Evolutionary conservation across 30 jellyfish, hydroid and myxozoan genomes (phyloP).

Genomic region (Cassiopea xamachana): DNA sequence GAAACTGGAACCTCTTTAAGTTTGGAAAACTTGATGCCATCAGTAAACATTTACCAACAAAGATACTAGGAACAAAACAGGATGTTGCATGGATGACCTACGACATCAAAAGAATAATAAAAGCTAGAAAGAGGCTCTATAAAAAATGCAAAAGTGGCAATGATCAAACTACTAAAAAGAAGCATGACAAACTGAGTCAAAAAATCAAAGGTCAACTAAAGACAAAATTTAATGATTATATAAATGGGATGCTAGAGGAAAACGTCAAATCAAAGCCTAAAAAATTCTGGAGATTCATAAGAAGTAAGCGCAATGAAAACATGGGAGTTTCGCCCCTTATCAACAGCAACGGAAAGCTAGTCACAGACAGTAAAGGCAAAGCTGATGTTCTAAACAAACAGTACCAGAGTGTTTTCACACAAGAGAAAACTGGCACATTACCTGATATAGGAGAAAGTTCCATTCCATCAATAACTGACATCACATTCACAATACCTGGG

Average conservation of each 20-base stretch:
- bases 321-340: constrained; percentile 31
- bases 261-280: background rate
- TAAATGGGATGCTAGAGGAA: background rate
- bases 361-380: constrained; percentile 20
- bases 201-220: no score
- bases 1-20: no score
- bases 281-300: constrained; percentile 27
- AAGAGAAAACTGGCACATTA: constrained; percentile 20
- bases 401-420: background rate
- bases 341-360: constrained; percentile 25
- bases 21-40: no score
- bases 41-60: no score
- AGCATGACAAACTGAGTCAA: no score
- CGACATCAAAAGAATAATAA: no score
- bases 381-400: background rate
- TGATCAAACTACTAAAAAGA: no score
- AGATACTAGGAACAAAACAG: no score
- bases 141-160: no score
- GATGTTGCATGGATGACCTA: no score
- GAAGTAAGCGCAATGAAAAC: constrained; percentile 41
- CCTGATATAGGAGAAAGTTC: constrained; percentile 30
- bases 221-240: no score
- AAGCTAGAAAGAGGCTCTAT: no score
- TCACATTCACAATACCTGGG: constrained; percentile 37
- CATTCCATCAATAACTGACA: constrained; percentile 9